Percentiles rank a stretch among this genome's conserved stretches.
Evolutionary conservation across 2,797 vertebrate species (phyloP).

Genomic region (Buceros bicornis): DNA sequence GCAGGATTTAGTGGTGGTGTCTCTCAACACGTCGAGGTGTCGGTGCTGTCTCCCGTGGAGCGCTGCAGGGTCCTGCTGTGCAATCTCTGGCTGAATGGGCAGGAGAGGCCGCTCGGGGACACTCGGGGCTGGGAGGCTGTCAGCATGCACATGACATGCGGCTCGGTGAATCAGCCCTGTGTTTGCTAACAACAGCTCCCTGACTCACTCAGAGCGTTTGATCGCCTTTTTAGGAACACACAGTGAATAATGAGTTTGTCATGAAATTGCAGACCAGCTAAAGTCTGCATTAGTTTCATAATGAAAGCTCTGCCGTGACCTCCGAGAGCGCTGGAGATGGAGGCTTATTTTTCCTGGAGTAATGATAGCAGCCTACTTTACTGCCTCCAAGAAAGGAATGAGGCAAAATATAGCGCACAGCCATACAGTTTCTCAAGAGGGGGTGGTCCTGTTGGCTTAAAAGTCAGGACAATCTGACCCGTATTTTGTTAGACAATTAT

Average conservation of each 20-base stretch:
- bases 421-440: slow-evolving; percentile 37
- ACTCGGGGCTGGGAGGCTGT: background rate
- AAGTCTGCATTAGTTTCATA: background rate
- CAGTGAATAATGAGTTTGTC: background rate
- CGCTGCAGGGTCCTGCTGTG: fast-evolving
- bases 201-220: background rate
- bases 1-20: background rate
- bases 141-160: fast-evolving
- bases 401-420: slow-evolving; percentile 19
- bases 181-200: background rate
- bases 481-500: slow-evolving; percentile 24
- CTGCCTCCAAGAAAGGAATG: background rate
- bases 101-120: background rate
- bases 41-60: background rate
- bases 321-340: fast-evolving
- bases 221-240: background rate
- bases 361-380: slow-evolving; percentile 11
- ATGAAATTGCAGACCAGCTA: background rate
- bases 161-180: background rate
- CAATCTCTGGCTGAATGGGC: fast-evolving
- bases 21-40: background rate
- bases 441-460: slow-evolving; percentile 47
- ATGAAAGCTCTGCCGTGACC: background rate
- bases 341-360: slow-evolving; percentile 29
- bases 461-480: slow-evolving; percentile 61